A percentile compares a stretch with the other conserved stretches of the same genome.
Evolutionary conservation across 2,888 invertebrate genomes (phyloP).

Genomic region (Drosophila quinaria): DNA sequence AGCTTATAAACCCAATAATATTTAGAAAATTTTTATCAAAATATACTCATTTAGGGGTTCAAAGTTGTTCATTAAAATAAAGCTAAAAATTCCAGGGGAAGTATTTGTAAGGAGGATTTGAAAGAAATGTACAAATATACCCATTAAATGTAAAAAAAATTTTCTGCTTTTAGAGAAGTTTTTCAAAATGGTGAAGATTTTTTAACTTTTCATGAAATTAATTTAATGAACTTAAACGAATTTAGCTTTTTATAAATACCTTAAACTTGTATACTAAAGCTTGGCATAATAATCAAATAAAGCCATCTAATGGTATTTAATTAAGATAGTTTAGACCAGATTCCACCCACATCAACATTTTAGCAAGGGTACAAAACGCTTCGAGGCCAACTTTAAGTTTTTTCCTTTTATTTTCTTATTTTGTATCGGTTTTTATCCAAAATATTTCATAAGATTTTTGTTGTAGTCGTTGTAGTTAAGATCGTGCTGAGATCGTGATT

Average conservation of each 20-base stretch:
- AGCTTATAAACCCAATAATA: too few relatives aligned
- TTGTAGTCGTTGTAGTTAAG: conserved; percentile 52
- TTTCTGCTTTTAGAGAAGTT: not conserved
- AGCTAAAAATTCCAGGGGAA: too few relatives aligned
- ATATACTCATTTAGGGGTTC: too few relatives aligned
- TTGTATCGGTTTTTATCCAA: conserved; percentile 53
- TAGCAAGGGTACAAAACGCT: conserved; percentile 31
- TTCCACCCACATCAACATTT: conserved; percentile 21
- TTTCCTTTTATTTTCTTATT: conserved; percentile 37
- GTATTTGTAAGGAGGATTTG: too few relatives aligned
- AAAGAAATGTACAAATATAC: not conserved
- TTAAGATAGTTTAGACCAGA: conserved; percentile 2
- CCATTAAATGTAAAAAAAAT: not conserved
- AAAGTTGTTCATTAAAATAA: too few relatives aligned
- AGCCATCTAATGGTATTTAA: conserved; percentile 7
- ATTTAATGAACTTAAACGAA: too few relatives aligned
- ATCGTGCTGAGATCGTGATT: conserved; percentile 80
- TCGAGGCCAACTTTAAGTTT: conserved; percentile 30
- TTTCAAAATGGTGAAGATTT: not conserved
- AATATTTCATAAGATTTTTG: conserved; percentile 77
- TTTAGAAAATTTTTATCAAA: too few relatives aligned
- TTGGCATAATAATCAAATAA: not conserved
- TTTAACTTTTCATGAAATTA: too few relatives aligned
- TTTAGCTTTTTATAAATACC: not conserved
- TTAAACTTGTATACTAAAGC: not conserved